Conservation (phyloP, 2,888 invertebrate genomes). For the Eupithecia insigniata region DNA sequence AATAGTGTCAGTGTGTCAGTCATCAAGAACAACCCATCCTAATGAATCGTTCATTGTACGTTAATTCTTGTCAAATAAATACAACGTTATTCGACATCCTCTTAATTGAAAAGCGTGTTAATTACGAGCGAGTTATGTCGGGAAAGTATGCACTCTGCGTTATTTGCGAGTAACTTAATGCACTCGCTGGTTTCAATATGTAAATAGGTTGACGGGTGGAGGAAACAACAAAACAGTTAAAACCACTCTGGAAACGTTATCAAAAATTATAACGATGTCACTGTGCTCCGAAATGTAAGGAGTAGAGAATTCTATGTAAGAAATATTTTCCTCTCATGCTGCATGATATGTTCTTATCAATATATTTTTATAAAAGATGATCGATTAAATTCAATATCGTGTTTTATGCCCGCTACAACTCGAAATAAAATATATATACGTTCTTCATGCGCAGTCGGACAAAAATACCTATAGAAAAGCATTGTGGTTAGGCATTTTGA, state of each 20-base stretch:
- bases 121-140: slow-evolving; percentile 54
- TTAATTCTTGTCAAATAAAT: slow-evolving; percentile 45
- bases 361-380: not conserved
- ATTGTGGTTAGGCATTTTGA: not conserved
- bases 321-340: not conserved
- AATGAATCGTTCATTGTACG: slow-evolving; percentile 34
- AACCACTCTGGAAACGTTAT: not conserved
- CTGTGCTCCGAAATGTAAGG: not conserved
- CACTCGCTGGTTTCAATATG: slow-evolving; percentile 19
- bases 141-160: slow-evolving; percentile 50
- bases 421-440: not conserved
- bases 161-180: slow-evolving; percentile 37
- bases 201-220: slow-evolving; percentile 9
- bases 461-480: not conserved
- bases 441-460: not conserved
- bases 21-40: slow-evolving; percentile 33
- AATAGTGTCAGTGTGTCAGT: not conserved
- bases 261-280: not conserved
- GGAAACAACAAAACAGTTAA: not conserved
- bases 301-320: not conserved
- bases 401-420: not conserved
- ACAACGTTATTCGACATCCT: slow-evolving; percentile 42
- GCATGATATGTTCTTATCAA: not conserved
- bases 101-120: slow-evolving; percentile 56
- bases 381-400: no score